These are phyloP conservation scores for Conus canariensis DNA, from an alignment of 2,888 invertebrate genomes.

Conservation along the genomic window DNA sequence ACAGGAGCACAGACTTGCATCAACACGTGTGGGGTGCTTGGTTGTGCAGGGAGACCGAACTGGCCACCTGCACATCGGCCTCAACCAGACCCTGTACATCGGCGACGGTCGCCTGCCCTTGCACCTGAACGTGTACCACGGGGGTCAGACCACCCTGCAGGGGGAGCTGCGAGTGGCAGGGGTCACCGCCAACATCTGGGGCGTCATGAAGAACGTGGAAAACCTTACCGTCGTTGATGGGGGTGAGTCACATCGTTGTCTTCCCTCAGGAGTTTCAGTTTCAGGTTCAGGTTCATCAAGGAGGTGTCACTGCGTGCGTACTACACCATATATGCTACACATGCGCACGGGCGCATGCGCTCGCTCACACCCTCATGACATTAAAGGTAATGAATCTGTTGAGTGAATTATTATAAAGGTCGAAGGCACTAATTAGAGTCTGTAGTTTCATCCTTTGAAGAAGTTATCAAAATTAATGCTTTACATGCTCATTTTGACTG, in stretches of 20 bases:
- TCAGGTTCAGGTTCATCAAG: too few relatives aligned
- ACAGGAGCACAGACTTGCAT: too few relatives aligned
- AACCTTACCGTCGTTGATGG: slow-evolving; percentile 68
- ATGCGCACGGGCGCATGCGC: neutral
- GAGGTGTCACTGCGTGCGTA: too few relatives aligned
- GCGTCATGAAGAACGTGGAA: slow-evolving; percentile 64
- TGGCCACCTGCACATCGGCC: slow-evolving; percentile 63
- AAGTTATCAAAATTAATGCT: too few relatives aligned
- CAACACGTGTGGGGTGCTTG: too few relatives aligned
- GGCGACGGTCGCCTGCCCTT: slow-evolving; percentile 61
- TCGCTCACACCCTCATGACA: neutral
- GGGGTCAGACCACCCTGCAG: slow-evolving; percentile 60
- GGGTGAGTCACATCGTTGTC: slow-evolving; percentile 50
- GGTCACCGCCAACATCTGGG: slow-evolving; percentile 61
- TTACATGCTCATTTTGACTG: too few relatives aligned
- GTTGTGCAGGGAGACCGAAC: slow-evolving; percentile 56
- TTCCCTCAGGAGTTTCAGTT: too few relatives aligned
- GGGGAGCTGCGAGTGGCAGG: slow-evolving; percentile 66
- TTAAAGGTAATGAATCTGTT: neutral
- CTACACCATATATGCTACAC: neutral
- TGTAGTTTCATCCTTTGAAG: too few relatives aligned
- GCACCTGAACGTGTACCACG: slow-evolving; percentile 61
- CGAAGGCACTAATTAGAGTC: too few relatives aligned
- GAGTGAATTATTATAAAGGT: too few relatives aligned
- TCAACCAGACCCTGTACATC: slow-evolving; percentile 63